These are phyloP conservation scores for Diplogasteroides magnus DNA, from an alignment of 1,140 invertebrate species.

Conservation along the genomic window DNA sequence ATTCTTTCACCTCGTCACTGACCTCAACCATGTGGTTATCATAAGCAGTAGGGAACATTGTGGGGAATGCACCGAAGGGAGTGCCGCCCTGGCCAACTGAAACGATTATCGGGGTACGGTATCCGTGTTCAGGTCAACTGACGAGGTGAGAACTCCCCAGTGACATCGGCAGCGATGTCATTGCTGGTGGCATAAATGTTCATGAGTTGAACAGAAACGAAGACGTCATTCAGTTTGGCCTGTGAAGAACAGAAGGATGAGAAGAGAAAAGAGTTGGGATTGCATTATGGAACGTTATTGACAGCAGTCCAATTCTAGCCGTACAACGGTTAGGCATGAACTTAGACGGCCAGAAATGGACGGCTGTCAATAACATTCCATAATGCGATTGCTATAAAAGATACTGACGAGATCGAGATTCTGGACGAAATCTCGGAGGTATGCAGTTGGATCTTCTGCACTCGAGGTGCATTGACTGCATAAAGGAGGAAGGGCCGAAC, in stretches of 20 bases:
- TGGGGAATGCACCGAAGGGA: slow-evolving; percentile 52
- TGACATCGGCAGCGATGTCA: slow-evolving; percentile 52
- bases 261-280: background rate
- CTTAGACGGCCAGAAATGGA: no score
- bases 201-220: slow-evolving; percentile 47
- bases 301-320: no score
- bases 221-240: slow-evolving; percentile 47
- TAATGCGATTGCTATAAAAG: no score
- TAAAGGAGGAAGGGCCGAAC: no score
- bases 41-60: slow-evolving; percentile 41
- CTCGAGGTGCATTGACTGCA: slow-evolving; percentile 6
- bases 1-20: no score
- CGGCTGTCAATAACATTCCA: no score
- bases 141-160: slow-evolving; percentile 46
- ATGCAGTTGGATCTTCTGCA: slow-evolving; percentile 22
- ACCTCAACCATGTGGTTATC: slow-evolving; percentile 52
- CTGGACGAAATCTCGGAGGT: slow-evolving; percentile 17
- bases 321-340: no score
- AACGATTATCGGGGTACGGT: background rate
- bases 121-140: slow-evolving; percentile 18
- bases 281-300: no score
- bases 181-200: slow-evolving; percentile 52
- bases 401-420: slow-evolving; percentile 25
- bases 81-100: slow-evolving; percentile 37
- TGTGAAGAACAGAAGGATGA: slow-evolving; percentile 24